Evolutionary conservation across 2,888 invertebrate species (phyloP), one percentile per base, ranked within the genome.

Genomic region (Hedya salicella): DNA sequence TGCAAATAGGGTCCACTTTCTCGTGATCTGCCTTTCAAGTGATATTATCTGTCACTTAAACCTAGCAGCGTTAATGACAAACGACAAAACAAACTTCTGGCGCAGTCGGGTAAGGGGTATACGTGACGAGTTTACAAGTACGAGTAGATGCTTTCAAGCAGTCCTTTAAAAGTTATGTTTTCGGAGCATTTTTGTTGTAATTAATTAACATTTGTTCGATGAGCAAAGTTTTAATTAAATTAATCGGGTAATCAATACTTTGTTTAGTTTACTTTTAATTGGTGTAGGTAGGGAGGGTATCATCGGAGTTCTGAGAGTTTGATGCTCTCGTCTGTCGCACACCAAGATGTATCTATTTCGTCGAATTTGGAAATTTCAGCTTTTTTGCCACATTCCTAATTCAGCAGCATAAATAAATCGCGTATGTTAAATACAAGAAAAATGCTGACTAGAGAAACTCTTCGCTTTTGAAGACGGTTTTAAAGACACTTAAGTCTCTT

Each of bases 1-100:
- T 57, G 70, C 62, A 71, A 72, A 75, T 78, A 79, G 72, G 72
- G 76, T 74, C 75, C 63, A 81, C 73, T 80, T 80, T 82, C 77
- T 71, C 74, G 69, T 76, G 77, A 52, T 72, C 69, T 61, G 67
- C 68, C 54, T 70, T 66, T 68, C 70, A 63, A 57, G 66, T 62
- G 70, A 69, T 68, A 68, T 62, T 62, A 64, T 54, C 57, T 36
- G 61, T 70, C 67, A 73, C 69, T 71, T 69, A 71, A 71, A 68
- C 63, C 62, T 72, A 36, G 11, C 25, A 6, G 25, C 25, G 25
- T 25, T n/a, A 25, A 25, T 6, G 25, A 25, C 25, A 6, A 25
- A 25, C 25, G 25, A 25, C 4, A 25, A 25, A n/a, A n/a, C n/a
- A n/a, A n/a, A n/a, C n/a, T n/a, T n/a, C n/a, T n/a, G n/a, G n/a